These are phyloP conservation scores for Lutjanus campechanus DNA, from an alignment of 2,797 vertebrate genomes.

Conservation along the genomic window DNA sequence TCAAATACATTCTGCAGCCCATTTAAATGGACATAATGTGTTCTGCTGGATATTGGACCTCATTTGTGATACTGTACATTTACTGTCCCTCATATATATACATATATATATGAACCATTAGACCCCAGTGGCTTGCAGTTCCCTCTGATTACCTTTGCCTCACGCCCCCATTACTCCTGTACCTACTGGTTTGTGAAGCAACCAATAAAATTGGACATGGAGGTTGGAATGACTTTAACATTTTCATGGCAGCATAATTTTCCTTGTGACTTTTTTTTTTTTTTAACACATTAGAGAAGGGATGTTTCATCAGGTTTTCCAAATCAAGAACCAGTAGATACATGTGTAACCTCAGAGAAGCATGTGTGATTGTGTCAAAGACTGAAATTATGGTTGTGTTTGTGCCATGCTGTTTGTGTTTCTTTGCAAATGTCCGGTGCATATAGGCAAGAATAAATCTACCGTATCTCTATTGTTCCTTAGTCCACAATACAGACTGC, in stretches of 20 bases:
- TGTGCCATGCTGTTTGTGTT: conserved; percentile 16
- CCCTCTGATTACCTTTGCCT: conserved; percentile 39
- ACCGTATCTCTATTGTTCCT: background rate
- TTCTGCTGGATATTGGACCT: conserved; percentile 36
- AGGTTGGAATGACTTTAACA: conserved; percentile 63
- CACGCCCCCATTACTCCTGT: conserved; percentile 77
- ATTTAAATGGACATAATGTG: conserved; percentile 77
- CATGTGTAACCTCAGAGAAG: conserved; percentile 72
- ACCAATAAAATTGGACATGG: conserved; percentile 84
- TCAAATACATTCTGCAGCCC: conserved; percentile 56
- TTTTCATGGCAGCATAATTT: conserved; percentile 28
- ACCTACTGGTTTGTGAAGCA: conserved; percentile 87
- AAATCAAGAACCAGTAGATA: conserved; percentile 85
- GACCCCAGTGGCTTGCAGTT: conserved; percentile 27
- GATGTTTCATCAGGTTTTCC: conserved; percentile 41
- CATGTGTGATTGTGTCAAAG: conserved; percentile 37
- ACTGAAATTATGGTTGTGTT: conserved; percentile 35
- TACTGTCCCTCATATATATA: conserved; percentile 12
- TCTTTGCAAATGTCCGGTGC: background rate
- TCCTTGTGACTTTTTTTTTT: conserved; percentile 16
- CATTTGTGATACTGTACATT: conserved; percentile 54
- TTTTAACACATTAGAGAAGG: conserved; percentile 31
- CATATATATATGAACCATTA: conserved; percentile 48
- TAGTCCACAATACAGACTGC: background rate
- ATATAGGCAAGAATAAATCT: background rate